phyloP scores from a whole-genome alignment of 2,113 vertebrate genomes.

The Entomyzon cyanotis region DNA sequence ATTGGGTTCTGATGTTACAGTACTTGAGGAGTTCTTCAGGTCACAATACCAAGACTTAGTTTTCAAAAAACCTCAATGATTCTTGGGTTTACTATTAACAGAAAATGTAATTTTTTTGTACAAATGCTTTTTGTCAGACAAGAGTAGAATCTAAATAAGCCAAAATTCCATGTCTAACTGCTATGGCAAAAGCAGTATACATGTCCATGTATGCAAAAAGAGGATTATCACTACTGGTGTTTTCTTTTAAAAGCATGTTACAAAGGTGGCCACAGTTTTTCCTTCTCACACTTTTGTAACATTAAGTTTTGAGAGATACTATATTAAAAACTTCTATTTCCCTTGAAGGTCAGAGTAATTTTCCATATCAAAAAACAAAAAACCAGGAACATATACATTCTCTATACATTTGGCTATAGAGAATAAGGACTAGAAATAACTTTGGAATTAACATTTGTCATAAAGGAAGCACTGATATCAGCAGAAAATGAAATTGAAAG shows the following conservation, averaged over 20 bases:
- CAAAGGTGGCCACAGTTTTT: neutral
- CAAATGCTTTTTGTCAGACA: slow-evolving; percentile 18
- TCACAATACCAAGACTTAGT: neutral
- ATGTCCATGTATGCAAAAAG: neutral
- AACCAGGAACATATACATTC: too few relatives aligned
- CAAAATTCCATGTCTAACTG: neutral
- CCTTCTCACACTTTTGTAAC: neutral
- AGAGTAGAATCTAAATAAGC: neutral
- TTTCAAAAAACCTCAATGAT: neutral
- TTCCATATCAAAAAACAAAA: neutral
- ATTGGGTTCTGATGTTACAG: neutral
- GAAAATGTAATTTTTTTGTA: neutral
- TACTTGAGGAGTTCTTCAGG: neutral
- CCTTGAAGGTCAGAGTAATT: neutral
- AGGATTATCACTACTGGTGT: neutral
- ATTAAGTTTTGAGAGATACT: neutral
- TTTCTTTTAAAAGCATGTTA: neutral
- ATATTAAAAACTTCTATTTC: neutral
- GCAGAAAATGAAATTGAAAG: neutral
- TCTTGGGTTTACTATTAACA: neutral
- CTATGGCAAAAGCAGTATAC: neutral
- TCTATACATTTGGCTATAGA: neutral
- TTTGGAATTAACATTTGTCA: neutral
- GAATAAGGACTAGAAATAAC: neutral
- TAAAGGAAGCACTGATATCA: neutral